Percentiles rank a stretch among this genome's conserved stretches.
phyloP scores from a whole-genome alignment of 2,113 vertebrate species.

The Marcusenius ussheri region DNA sequence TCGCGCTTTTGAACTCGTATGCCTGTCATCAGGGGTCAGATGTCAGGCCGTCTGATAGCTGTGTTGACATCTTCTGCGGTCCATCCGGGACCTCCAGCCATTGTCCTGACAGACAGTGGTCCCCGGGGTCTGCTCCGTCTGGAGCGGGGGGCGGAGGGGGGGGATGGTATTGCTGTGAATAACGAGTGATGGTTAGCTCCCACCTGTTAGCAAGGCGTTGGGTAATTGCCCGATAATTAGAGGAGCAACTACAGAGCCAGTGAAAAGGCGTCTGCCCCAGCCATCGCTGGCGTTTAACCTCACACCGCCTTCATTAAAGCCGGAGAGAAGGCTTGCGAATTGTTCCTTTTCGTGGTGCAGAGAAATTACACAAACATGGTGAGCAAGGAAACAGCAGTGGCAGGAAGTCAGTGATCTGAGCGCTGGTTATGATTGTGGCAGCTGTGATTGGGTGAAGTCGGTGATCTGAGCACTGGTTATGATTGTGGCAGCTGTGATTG shows the following conservation, averaged over 20 bases:
- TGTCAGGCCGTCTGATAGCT: not conserved
- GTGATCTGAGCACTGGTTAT: no score
- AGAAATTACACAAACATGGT: not conserved
- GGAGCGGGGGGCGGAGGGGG: not conserved
- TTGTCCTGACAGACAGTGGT: not conserved
- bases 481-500: no score
- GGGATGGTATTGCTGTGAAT: not conserved
- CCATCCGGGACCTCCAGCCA: not conserved
- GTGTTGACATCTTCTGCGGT: not conserved
- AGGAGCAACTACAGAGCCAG: not conserved
- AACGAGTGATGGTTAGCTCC: not conserved
- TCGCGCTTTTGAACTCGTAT: not conserved
- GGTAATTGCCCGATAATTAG: constrained; percentile 14
- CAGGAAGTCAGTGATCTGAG: not conserved
- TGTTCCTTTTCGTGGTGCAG: constrained; percentile 20
- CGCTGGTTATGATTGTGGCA: not conserved
- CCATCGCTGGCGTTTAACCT: constrained; percentile 65
- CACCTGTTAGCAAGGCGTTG: not conserved
- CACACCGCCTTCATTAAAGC: constrained; percentile 63
- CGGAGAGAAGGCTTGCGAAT: constrained; percentile 63
- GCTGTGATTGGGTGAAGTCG: not conserved
- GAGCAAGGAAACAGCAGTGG: not conserved
- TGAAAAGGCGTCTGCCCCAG: not conserved
- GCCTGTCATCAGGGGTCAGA: not conserved
- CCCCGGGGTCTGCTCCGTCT: not conserved